Evolutionary conservation across 2,797 vertebrate species (phyloP).

Genomic region (Xyrichtys novacula): DNA sequence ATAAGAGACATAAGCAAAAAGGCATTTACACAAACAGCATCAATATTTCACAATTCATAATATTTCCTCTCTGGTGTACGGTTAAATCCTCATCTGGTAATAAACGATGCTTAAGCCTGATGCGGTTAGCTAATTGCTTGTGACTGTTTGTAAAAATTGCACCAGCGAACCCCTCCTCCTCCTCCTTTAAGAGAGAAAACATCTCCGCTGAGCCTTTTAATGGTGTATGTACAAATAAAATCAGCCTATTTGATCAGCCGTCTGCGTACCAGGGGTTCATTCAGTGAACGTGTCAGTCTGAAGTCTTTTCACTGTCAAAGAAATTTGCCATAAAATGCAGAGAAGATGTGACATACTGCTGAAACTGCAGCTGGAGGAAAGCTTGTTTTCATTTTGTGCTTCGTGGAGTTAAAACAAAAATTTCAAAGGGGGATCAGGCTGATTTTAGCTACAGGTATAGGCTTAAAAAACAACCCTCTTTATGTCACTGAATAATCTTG

Average conservation of each 20-base stretch:
- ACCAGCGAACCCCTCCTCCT: conserved; percentile 2
- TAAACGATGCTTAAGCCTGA: conserved; percentile 64
- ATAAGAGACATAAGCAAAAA: conserved; percentile 76
- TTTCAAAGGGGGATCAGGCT: conserved; percentile 40
- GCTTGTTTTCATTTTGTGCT: conserved; percentile 60
- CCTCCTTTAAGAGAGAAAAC: conserved; percentile 55
- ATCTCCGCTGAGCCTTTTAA: conserved; percentile 65
- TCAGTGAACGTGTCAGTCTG: conserved; percentile 55
- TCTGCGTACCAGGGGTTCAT: conserved; percentile 31
- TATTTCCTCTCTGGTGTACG: conserved; percentile 73
- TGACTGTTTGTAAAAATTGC: conserved; percentile 75
- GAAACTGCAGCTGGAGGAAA: conserved; percentile 28
- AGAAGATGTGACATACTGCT: conserved; percentile 27
- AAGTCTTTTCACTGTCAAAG: conserved; percentile 61
- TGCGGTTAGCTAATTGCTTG: conserved; percentile 81
- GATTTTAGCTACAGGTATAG: conserved; percentile 51
- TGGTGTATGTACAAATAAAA: conserved; percentile 74
- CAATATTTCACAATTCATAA: conserved; percentile 86
- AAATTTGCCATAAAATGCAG: conserved; percentile 41
- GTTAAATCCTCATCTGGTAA: conserved; percentile 75
- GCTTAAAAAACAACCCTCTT: conserved; percentile 52
- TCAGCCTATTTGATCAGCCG: conserved; percentile 66
- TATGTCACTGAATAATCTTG: conserved; percentile 19
- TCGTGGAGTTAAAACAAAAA: conserved; percentile 37
- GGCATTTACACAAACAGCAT: conserved; percentile 86